Evolutionary conservation across 2,113 vertebrate genomes (phyloP), one percentile per base, ranked within the genome.

Genomic region (Oostethus manadensis): DNA sequence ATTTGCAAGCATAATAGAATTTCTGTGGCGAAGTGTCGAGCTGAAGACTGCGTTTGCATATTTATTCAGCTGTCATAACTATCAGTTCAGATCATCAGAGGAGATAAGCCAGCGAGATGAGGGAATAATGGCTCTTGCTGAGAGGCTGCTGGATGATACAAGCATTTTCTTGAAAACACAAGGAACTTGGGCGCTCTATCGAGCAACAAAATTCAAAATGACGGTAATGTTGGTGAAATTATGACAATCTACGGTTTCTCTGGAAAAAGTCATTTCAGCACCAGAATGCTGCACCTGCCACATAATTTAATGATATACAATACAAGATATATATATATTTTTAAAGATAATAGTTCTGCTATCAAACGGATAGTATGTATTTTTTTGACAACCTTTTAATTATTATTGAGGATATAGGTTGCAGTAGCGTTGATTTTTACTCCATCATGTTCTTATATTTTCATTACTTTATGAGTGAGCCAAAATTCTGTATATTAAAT

Each of bases 51-150:
- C 67, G 80, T 75, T 86, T 87, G 84, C 87, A 88, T 88, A 89
- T 89, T 89, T 88, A 88, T 89, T 88, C 84, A 87, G 80, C 82
- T 85, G 88, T 85, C 88, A 88, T 76, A 80, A 88, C 85, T 87
- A 88, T 88, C 87, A 71, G 83, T 79, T 75, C 83, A 76, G 86
- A 91, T 88, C 82, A 80, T 89, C 83, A 80, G 82, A 70, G 73
- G 81, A 84, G 89, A 91, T 89, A 86, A 84, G 80, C 71, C 74
- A 81, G 80, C 78, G 77, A 84, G 82, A 88, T 81, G 82, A 85
- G 81, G 80, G 78, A 86, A 88, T 86, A 88, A 88, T 88, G 75
- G 79, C 81, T 84, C 77, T 84, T 14, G 71, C 79, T 83, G 80
- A 84, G 80, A 79, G 78, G 67, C 73, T 76, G 76, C 70, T 33